Conservation (phyloP, 2,888 invertebrate genomes). For the Iselma pallidipennis region DNA sequence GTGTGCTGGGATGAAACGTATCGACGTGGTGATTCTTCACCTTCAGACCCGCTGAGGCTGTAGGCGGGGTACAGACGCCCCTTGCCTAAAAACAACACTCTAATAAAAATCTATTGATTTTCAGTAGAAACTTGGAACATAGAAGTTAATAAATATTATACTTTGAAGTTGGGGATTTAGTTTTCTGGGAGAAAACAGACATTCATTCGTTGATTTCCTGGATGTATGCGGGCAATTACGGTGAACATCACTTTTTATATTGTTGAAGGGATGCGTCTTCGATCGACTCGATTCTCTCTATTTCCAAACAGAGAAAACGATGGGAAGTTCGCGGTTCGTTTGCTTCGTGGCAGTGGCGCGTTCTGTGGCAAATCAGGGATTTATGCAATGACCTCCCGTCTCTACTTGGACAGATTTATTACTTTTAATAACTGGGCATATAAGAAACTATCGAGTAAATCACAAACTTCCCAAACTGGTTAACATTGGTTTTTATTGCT, state of each 20-base stretch:
- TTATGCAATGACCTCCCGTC: constrained; percentile 35
- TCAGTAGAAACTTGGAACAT: background rate
- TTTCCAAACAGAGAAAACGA: constrained; percentile 6
- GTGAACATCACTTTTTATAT: background rate
- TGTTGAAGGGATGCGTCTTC: background rate
- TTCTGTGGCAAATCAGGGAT: constrained; percentile 39
- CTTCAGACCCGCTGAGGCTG: constrained; percentile 77
- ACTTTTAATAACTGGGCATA: constrained; percentile 45
- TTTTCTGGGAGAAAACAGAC: background rate
- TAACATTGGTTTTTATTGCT: constrained; percentile 26
- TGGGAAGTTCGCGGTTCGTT: constrained; percentile 41
- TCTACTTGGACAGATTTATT: constrained; percentile 41
- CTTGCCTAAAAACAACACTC: constrained; percentile 62
- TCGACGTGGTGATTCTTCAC: constrained; percentile 66
- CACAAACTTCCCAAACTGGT: constrained; percentile 26
- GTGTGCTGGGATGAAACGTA: constrained; percentile 59
- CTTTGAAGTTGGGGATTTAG: background rate
- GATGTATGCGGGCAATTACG: constrained; percentile 1
- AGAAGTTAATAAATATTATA: background rate
- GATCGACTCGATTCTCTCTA: background rate
- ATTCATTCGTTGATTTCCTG: background rate
- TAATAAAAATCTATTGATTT: background rate
- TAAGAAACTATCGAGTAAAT: constrained; percentile 29
- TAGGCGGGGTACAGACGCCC: constrained; percentile 81
- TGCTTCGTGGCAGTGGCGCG: constrained; percentile 28